Evolutionary conservation across 2,888 invertebrate species (phyloP), one percentile per base, ranked within the genome.

Genomic region (Xestia rhomboidea): DNA sequence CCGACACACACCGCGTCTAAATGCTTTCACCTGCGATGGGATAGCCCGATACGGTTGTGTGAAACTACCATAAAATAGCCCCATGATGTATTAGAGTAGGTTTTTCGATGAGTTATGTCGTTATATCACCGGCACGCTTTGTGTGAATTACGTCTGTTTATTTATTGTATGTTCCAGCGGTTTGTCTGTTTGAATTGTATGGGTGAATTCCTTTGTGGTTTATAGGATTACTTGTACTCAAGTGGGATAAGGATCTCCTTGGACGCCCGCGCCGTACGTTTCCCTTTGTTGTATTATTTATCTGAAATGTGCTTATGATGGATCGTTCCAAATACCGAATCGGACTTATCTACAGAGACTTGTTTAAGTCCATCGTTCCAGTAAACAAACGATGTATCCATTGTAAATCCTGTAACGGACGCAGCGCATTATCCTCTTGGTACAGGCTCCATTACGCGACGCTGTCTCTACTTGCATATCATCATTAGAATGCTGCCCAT

Each of bases 1-100:
- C 83, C 86, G 86, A 86, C 87, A 84, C 84, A 81, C 81, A 80
- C 79, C 82, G 77, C 86, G 83, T 87, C 80, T 87, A 82, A 88
- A 86, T 86, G 87, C 88, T 88, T 88, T 85, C 87, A 90, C 87
- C 88, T 90, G 88, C 75, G 89, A 88, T 83, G 82, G 82, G 84
- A 83, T 83, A 83, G 83, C 81, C 86, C 83, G 89, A 87, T 88
- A 84, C 74, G 79, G 77, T 81, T 85, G 76, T 86, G 87, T 79
- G 79, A 85, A 85, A 84, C 85, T 88, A 88, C 85, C 87, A 85
- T 85, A 81, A 88, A 89, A 87, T 83, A 74, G 78, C 66, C 82
- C 71, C 69, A 68, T 85, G 79, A 86, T 84, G 81, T 87, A 88
- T 88, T 85, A 83, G 81, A 87, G 82, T 73, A 82, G 49, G 76